Base-by-base conservation (phyloP, 2,888 invertebrate genomes). In the Rhaphigaster nebulosa region DNA sequence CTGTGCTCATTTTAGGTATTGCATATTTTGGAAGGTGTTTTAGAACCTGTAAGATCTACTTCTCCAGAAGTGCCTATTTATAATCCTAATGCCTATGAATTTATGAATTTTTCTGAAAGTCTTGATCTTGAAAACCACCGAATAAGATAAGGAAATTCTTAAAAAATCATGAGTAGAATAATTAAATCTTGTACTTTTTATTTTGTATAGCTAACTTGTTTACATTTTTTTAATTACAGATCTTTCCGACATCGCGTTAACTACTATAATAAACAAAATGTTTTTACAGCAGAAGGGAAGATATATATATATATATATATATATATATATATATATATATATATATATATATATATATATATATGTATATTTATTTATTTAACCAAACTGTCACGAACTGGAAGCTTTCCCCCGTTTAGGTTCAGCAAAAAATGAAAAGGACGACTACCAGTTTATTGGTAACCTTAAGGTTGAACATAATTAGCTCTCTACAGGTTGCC, bases 1-100 rank as follows among this genome's bases (percentile, higher is more conserved):
- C 8, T 20, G 10, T 70, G 34, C 34, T 8, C 1, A 65, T 65
- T 70, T 52, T 91, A 98, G 97, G 96, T 98, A 29, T 95, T 98
- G 92, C 98, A 98, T 94, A 96, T 97, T 93, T 97, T 98, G 93
- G 97, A 98, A 93, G 97, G 97, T 94, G 97, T 98, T 52, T 94
- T 98, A 91, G 96, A 96, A 92, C 98, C 98, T 0, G 95, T 97
- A 12, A 93, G 94, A 87, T 93, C 94, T n/a, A 95, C 95, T 91
- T 94, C 95, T 38, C 94, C 95, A n/a, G 95, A 95, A 91, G 94
- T 94, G 10, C 94, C 94, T 23, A 95, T 97, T 88, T 96, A 96
- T 94, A 97, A 97, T 93, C 97, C 97, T 0, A 97, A 97, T 93
- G 98, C 98, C 3, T 96, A 95, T 93, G 96, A 96, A 93, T 97